phyloP scores from a whole-genome alignment of 2,888 invertebrate species.

The Tenthredo distinguenda region DNA sequence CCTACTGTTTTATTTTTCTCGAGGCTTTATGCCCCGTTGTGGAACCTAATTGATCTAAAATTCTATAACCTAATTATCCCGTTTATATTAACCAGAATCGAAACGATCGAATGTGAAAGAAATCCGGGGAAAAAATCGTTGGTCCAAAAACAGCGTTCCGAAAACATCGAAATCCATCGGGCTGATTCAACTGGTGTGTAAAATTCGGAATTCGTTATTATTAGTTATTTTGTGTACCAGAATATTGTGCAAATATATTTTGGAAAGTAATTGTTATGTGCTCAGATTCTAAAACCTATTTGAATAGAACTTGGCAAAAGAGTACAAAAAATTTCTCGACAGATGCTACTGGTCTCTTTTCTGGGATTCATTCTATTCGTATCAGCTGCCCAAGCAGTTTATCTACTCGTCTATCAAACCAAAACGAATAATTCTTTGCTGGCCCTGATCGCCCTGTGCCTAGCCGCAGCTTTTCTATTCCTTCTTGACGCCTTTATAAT shows the following conservation, averaged over 20 bases:
- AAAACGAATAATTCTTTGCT: slow-evolving; percentile 57
- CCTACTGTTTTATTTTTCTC: not conserved
- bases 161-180: not conserved
- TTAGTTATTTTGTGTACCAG: too few relatives aligned
- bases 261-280: not conserved
- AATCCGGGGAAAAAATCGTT: not conserved
- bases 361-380: slow-evolving; percentile 67
- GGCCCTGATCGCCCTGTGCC: slow-evolving; percentile 60
- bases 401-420: not conserved
- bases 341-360: slow-evolving; percentile 69
- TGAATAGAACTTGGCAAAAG: not conserved
- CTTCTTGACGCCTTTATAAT: slow-evolving; percentile 65
- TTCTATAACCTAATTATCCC: not conserved
- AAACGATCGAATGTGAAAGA: not conserved
- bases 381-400: slow-evolving; percentile 60
- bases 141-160: not conserved
- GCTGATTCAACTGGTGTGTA: slow-evolving; percentile 34
- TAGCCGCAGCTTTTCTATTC: slow-evolving; percentile 64
- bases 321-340: slow-evolving; percentile 26
- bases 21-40: not conserved
- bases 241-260: not conserved
- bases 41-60: not conserved
- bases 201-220: not conserved
- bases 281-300: not conserved
- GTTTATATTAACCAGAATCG: not conserved